Evolutionary conservation across 2,113 vertebrate genomes (phyloP).

Genomic region (Lethenteron reissneri): DNA sequence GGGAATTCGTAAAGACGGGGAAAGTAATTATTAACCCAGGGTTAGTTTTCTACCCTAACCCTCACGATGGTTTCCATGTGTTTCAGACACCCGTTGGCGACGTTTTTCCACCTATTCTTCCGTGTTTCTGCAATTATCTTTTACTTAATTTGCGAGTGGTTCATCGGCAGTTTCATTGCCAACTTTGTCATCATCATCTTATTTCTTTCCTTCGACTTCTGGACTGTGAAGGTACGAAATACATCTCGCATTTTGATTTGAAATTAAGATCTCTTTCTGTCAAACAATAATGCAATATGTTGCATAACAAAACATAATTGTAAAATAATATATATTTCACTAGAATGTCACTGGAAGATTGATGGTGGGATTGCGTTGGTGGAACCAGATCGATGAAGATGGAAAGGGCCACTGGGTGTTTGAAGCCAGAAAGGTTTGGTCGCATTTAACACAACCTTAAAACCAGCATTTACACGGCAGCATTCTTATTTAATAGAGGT

Average conservation of each 20-base stretch:
- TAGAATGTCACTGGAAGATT: conserved; percentile 52
- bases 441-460: neutral
- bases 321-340: neutral
- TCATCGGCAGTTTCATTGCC: conserved; percentile 52
- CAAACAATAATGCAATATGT: neutral
- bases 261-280: neutral
- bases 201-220: conserved; percentile 71
- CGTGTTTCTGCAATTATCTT: conserved; percentile 46
- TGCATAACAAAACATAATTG: neutral
- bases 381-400: conserved; percentile 68
- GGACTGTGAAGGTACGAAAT: conserved; percentile 61
- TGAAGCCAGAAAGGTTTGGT: conserved; percentile 45
- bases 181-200: conserved; percentile 58
- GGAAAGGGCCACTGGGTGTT: conserved; percentile 58
- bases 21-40: too few species aligned
- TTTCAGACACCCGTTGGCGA: conserved; percentile 48
- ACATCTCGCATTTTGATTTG: neutral
- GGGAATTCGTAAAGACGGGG: too few species aligned
- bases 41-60: too few species aligned
- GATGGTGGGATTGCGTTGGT: conserved; percentile 54
- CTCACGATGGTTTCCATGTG: too few species aligned
- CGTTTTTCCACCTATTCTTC: conserved; percentile 73
- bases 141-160: conserved; percentile 45
- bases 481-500: too few species aligned
- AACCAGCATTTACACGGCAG: too few species aligned